Percentiles rank a stretch among this genome's conserved stretches.
Conservation (phyloP, 2,113 vertebrate genomes). For the Cynocephalus volans region DNA sequence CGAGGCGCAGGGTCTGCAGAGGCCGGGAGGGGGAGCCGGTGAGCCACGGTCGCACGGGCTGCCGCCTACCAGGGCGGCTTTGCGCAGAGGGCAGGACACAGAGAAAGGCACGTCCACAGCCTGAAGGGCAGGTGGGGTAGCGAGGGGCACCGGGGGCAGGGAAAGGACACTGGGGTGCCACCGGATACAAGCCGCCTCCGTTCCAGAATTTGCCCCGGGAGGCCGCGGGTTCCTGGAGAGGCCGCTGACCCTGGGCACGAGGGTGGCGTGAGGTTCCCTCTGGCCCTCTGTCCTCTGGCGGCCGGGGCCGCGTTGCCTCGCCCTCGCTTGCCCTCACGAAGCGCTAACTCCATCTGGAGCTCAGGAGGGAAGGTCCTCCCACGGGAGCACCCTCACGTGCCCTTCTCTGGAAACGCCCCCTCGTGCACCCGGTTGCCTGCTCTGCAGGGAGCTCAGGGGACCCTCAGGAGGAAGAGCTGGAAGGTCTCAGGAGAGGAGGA, state of each 20-base stretch:
- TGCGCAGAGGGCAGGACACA: neutral
- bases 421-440: no score
- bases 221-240: neutral
- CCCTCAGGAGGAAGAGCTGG: neutral
- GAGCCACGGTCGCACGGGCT: neutral
- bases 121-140: neutral
- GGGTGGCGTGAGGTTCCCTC: neutral
- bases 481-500: neutral
- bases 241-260: neutral
- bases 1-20: neutral
- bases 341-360: neutral
- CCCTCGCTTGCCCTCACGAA: accelerated
- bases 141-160: neutral
- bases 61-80: neutral
- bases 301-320: no score
- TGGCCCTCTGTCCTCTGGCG: neutral
- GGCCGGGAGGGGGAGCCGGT: slow-evolving; percentile 65
- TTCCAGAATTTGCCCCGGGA: neutral
- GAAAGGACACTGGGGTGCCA: accelerated
- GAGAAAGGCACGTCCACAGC: neutral
- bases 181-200: neutral
- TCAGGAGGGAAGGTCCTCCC: neutral
- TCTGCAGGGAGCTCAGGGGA: neutral
- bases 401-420: neutral
- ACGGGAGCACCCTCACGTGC: accelerated